Evolutionary conservation across 2,888 invertebrate genomes (phyloP), one percentile per base, ranked within the genome.

Genomic region (Heteromurus nitidus): DNA sequence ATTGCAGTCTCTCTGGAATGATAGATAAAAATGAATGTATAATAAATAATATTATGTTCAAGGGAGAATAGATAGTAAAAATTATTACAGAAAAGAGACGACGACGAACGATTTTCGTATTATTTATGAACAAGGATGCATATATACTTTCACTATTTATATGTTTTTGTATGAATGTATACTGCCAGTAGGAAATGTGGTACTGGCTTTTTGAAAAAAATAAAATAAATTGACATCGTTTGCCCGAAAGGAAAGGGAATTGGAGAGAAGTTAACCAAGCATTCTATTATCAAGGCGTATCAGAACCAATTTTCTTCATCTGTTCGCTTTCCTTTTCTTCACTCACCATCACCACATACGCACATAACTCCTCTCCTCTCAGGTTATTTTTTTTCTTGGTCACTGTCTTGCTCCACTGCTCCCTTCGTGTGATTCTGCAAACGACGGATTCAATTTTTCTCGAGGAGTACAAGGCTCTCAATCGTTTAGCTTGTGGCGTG

Each of bases 291-390:
- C 24, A 31, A 31, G 30, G 31, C 62, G 31, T 62, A 62, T 62
- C 30, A 31, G 62, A 62, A 31, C 62, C 62, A 62, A 62, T 62
- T 62, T 62, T 62, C 62, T 62, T n/a, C 62, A 62, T 30, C 62
- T 20, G 20, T 31, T 62, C 62, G 1, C 31, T 62, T 62, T 5
- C 62, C n/a, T 62, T 62, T 62, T 62, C 9, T 62, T 31, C 31
- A 18, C 62, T n/a, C n/a, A n/a, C n/a, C n/a, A n/a, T n/a, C n/a
- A n/a, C n/a, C n/a, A n/a, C n/a, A n/a, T n/a, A n/a, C n/a, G n/a
- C 20, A 31, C 50, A 50, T 3, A 3, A 18, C 20, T 62, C 31
- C 22, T 62, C 20, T 62, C 31, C 22, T 62, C 62, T 31, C 62
- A 28, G 2, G 62, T 30, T 31, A n/a, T n/a, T n/a, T n/a, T n/a